Conservation (phyloP, 2,113 vertebrate genomes). For the Tautogolabrus adspersus region DNA sequence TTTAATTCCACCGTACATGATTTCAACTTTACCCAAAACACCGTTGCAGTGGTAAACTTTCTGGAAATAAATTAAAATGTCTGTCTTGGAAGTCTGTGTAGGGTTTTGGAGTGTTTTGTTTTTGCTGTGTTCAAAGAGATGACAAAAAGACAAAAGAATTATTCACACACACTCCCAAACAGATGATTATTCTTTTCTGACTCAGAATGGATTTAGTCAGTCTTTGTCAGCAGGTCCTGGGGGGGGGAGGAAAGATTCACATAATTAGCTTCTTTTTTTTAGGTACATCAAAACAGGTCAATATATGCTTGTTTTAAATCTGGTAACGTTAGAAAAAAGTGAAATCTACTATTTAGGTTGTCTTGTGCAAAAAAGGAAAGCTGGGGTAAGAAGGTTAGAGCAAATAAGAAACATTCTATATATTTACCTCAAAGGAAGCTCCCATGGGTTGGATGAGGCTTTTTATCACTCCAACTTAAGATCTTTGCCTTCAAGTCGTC, state of each 20-base stretch:
- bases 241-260: conserved; percentile 46
- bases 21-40: conserved; percentile 13
- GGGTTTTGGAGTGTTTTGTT: conserved; percentile 30
- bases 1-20: conserved; percentile 58
- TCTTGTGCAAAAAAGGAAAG: neutral
- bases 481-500: conserved; percentile 11
- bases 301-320: conserved; percentile 27
- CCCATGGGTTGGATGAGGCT: conserved; percentile 15
- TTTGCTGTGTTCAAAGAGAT: conserved; percentile 47
- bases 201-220: conserved; percentile 54
- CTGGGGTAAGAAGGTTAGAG: neutral
- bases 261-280: conserved; percentile 46
- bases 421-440: conserved; percentile 49
- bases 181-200: conserved; percentile 44
- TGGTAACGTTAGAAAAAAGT: conserved; percentile 7
- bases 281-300: conserved; percentile 30
- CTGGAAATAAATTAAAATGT: conserved; percentile 7
- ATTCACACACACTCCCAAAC: conserved; percentile 40
- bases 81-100: conserved; percentile 20
- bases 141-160: conserved; percentile 28
- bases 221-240: conserved; percentile 31
- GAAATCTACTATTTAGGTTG: neutral
- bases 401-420: conserved; percentile 6
- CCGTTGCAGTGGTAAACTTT: neutral
- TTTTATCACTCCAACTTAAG: conserved; percentile 27